Evolutionary conservation across 2,888 invertebrate species (phyloP).

Genomic region (Lottia gigantea): DNA sequence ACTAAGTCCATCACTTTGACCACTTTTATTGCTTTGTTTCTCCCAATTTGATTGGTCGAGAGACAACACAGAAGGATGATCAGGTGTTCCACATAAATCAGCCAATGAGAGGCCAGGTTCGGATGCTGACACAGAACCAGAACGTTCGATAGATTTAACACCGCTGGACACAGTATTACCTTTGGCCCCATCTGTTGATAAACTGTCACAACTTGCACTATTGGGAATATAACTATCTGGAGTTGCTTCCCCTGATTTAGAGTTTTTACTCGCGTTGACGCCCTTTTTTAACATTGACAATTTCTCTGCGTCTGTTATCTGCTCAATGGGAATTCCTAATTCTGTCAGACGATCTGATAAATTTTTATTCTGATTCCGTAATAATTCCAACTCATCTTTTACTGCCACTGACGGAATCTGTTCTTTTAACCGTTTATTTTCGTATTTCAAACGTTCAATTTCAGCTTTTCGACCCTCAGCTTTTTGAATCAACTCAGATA

Average conservation of each 20-base stretch:
- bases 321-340: constrained; percentile 66
- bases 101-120: constrained; percentile 55
- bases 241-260: constrained; percentile 29
- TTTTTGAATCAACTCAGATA: constrained; percentile 69
- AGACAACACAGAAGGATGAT: constrained; percentile 53
- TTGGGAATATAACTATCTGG: constrained; percentile 33
- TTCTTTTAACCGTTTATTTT: constrained; percentile 67
- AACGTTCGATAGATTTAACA: constrained; percentile 29
- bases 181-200: constrained; percentile 50
- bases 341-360: constrained; percentile 66
- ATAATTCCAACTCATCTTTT: constrained; percentile 61
- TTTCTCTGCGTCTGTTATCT: constrained; percentile 69
- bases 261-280: constrained; percentile 16
- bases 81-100: constrained; percentile 57
- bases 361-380: constrained; percentile 64
- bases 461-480: constrained; percentile 69
- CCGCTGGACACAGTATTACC: constrained; percentile 20
- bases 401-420: constrained; percentile 47
- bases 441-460: constrained; percentile 69
- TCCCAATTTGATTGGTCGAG: constrained; percentile 76
- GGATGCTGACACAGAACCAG: constrained; percentile 52
- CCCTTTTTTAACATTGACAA: constrained; percentile 61
- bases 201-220: constrained; percentile 57
- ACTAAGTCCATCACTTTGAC: constrained; percentile 73
- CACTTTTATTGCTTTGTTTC: constrained; percentile 85